Evolutionary conservation across 2,888 invertebrate species (phyloP).

Genomic region (Melinaea menophilus): DNA sequence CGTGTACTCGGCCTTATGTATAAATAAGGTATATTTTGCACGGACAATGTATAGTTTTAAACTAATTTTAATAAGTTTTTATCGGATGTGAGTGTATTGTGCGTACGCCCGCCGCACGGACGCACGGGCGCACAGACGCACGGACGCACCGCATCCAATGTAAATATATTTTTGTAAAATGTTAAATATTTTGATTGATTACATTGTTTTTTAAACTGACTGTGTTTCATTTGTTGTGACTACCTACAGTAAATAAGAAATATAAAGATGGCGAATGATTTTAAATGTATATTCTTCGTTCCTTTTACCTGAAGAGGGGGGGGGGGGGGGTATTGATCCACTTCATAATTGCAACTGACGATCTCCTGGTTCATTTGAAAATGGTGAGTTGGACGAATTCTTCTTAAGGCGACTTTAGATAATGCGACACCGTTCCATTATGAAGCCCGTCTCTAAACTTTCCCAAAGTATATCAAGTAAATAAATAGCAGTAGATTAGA

Average conservation of each 20-base stretch:
- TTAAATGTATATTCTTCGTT: too few relatives aligned
- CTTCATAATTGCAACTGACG: too few relatives aligned
- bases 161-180: constrained; percentile 78
- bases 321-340: too few relatives aligned
- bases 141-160: constrained; percentile 46
- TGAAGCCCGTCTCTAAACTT: too few relatives aligned
- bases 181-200: constrained; percentile 72
- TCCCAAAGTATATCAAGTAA: too few relatives aligned
- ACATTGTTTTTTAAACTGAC: constrained; percentile 65
- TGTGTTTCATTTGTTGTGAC: constrained; percentile 36
- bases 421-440: too few relatives aligned
- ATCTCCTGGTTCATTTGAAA: too few relatives aligned
- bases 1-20: constrained; percentile 8
- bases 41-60: constrained; percentile 2
- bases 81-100: constrained; percentile 8
- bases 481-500: too few relatives aligned
- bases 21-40: not conserved
- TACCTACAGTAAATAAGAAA: not conserved
- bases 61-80: constrained; percentile 6
- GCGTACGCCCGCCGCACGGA: not conserved
- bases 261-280: too few relatives aligned
- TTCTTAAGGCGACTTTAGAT: too few relatives aligned
- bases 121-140: not conserved
- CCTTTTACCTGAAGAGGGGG: too few relatives aligned
- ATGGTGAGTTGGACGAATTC: too few relatives aligned